A percentile compares a stretch with the other conserved stretches of the same genome.
phyloP scores from a whole-genome alignment of 2,797 vertebrate species.

The Takifugu ocellatus region DNA sequence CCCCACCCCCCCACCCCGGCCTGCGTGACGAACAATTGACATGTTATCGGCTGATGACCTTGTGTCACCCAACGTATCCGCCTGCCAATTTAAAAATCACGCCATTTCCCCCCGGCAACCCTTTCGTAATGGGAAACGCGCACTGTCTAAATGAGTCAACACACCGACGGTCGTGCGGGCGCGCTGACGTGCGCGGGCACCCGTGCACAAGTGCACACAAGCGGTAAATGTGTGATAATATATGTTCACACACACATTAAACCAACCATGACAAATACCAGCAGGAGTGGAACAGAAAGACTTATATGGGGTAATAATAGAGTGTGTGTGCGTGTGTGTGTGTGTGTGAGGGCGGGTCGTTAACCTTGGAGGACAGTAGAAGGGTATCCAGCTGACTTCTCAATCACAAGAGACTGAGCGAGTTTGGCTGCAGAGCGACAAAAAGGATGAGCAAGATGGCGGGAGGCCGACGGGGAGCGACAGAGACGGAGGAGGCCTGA shows the following conservation, averaged over 20 bases:
- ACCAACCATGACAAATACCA: constrained; percentile 38
- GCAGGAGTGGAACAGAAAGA: constrained; percentile 8
- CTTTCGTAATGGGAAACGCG: constrained; percentile 49
- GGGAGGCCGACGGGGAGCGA: constrained; percentile 40
- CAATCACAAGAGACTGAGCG: constrained; percentile 58
- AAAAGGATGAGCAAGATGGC: constrained; percentile 51
- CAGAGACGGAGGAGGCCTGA: constrained; percentile 34
- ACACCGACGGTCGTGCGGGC: constrained; percentile 4
- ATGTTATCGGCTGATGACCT: constrained; percentile 66
- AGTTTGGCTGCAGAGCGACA: constrained; percentile 41
- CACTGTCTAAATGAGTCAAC: constrained; percentile 23
- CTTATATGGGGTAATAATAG: constrained; percentile 19
- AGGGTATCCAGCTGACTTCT: constrained; percentile 64
- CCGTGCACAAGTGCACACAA: constrained; percentile 13
- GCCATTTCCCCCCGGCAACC: constrained; percentile 53
- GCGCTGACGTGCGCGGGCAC: constrained; percentile 14
- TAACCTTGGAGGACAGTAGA: constrained; percentile 55
- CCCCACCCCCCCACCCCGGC: constrained; percentile 18
- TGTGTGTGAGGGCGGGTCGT: constrained; percentile 18
- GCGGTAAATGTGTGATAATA: constrained; percentile 31
- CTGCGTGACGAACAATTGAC: constrained; percentile 56
- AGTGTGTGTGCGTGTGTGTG: constrained; percentile 15
- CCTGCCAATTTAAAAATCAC: constrained; percentile 54
- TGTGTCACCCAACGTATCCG: constrained; percentile 39
- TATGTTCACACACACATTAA: constrained; percentile 39